Evolutionary conservation across 1,140 invertebrate species (phyloP), one percentile per base, ranked within the genome.

Genomic region (Diploscapter pachys): DNA sequence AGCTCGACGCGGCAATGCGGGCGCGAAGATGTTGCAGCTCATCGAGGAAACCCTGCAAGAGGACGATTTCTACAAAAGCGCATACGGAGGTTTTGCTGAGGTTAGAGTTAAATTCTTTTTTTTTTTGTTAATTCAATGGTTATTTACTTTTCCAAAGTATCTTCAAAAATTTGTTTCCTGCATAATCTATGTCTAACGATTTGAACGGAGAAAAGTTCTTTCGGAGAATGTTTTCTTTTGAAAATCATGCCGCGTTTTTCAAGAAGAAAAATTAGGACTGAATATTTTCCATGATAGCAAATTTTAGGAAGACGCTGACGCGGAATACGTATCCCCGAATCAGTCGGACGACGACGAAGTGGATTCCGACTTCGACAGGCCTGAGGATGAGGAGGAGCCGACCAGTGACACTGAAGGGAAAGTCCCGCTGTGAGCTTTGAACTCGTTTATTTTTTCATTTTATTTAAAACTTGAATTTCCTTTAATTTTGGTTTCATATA

Each of bases 41-140:
- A 48, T 82, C 5, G 71, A 78, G 49, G 66, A 65, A 4, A 63
- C 77, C 8, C 63, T 56, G 56, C 68, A 71, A 9, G 80, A 74
- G 49, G 79, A 82, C 56, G 82, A 82, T 13, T 81, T 83, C 51
- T 82, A 83, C 50, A 79, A 78, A 61, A 73, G 64, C 4, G 56
- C 72, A 3, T 83, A 84, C 59, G 81, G 81, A 55, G 80, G 80
- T 11, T 81, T 81, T 69, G 52, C 72, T 56, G 81, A 81, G 71
- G 80, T 77, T 65, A 61, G 53, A 57, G n/a, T 55, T 67, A 48
- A 57, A 2, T 5, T 31, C 6, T 53, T 8, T 66, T 51, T 74
- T 57, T 11, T 31, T 31, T 31, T 31, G 31, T 1, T 31, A 31
- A 31, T 31, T 31, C 31, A 31, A 31, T 31, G 31, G 31, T 31